Percentiles rank a stretch among this genome's conserved stretches.
phyloP scores from a whole-genome alignment of 2,888 invertebrate genomes.

The Ecdyonurus torrentis region DNA sequence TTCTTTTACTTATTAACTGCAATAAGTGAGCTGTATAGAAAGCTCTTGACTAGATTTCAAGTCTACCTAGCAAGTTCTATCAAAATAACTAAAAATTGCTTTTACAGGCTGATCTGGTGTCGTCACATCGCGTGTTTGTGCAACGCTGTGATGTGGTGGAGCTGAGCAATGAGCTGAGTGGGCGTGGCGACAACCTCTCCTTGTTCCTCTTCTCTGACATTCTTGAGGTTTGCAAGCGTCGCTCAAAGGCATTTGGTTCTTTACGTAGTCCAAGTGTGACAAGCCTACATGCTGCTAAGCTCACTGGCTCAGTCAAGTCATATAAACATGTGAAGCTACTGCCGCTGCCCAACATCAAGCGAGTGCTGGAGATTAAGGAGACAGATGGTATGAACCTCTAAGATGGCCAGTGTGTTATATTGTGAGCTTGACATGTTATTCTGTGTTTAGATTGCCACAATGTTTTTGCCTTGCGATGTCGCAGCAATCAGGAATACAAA shows the following conservation, averaged over 20 bases:
- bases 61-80: neutral
- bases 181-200: constrained; percentile 71
- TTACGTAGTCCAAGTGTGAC: constrained; percentile 48
- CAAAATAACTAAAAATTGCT: no score
- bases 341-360: constrained; percentile 73
- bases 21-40: no score
- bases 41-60: no score
- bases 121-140: constrained; percentile 81
- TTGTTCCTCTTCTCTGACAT: constrained; percentile 90
- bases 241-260: constrained; percentile 56
- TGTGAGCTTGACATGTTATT: neutral
- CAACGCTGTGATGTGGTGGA: constrained; percentile 79
- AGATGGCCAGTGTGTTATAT: neutral
- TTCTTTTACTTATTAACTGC: no score
- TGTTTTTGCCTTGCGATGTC: constrained; percentile 78
- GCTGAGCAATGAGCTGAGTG: constrained; percentile 64
- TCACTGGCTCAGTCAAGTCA: constrained; percentile 44
- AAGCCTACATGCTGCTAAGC: constrained; percentile 25
- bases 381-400: constrained; percentile 43
- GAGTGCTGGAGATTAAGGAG: constrained; percentile 80
- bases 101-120: constrained; percentile 69
- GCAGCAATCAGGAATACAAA: constrained; percentile 68
- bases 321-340: constrained; percentile 85
- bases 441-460: constrained; percentile 57
- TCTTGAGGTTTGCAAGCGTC: constrained; percentile 60